Conservation (phyloP, 2,888 invertebrate genomes). For the Drosophila austrosaltans region DNA sequence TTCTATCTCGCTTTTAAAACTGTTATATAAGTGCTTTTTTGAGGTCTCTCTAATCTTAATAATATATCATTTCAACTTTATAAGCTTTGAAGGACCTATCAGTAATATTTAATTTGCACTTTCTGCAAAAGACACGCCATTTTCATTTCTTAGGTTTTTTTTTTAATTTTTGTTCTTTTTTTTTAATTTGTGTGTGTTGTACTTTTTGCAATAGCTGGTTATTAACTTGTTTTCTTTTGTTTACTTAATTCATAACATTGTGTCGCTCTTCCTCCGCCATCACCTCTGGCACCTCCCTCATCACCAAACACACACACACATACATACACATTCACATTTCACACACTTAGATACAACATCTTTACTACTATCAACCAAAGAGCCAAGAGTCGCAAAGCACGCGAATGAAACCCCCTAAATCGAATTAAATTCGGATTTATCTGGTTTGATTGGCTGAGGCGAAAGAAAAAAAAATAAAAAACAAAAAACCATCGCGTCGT, state of each 20-base stretch:
- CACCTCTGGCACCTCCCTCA: conserved; percentile 6
- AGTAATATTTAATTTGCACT: not conserved
- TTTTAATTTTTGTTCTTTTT: conserved; percentile 17
- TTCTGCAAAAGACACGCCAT: not conserved
- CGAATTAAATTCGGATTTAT: conserved; percentile 82
- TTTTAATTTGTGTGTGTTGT: conserved; percentile 19
- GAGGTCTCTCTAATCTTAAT: not conserved
- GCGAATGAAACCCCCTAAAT: conserved; percentile 72
- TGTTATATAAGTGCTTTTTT: too few relatives aligned
- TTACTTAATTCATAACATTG: conserved; percentile 57
- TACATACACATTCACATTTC: conserved; percentile 35
- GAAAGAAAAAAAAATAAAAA: not conserved
- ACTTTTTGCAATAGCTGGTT: conserved; percentile 40
- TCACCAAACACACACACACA: conserved; percentile 31
- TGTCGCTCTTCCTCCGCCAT: conserved; percentile 17
- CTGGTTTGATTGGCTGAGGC: conserved; percentile 73
- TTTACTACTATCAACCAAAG: conserved; percentile 58
- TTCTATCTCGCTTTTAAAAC: too few relatives aligned
- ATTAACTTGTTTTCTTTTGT: conserved; percentile 63
- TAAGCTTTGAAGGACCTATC: not conserved
- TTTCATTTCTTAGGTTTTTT: not conserved
- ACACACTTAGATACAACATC: conserved; percentile 53
- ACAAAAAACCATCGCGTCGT: not conserved
- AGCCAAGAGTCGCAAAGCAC: conserved; percentile 46
- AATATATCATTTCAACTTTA: not conserved